Evolutionary conservation across 2,797 vertebrate species (phyloP), one percentile per base, ranked within the genome.

Genomic region (Clamator glandarius): DNA sequence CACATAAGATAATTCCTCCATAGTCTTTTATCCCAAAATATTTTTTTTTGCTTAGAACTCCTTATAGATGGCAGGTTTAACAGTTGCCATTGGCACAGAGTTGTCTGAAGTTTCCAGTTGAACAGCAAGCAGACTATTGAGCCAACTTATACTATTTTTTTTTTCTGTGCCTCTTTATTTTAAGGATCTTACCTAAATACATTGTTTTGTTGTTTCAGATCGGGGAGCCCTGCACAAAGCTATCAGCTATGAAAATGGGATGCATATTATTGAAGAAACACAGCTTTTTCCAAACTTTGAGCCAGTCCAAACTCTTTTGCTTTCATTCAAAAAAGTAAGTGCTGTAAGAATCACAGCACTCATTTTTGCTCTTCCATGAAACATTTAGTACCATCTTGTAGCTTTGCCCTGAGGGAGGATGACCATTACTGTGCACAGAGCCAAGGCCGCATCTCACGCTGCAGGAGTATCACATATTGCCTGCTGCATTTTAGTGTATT

Each of bases 231-330:
- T 99, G 89, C 99, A 99, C 88, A 99, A 99, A 96, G 98, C 99
- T 0, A 97, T 99, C 91, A 97, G 98, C 95, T 98, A 98, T 31
- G 98, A 98, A 63, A 97, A 95, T 12, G 98, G 98, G 6, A 98
- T 99, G 84, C 99, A 99, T 55, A 98, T 98, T 64, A 98, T 99
- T 59, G 99, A 99, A 97, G 99, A 99, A 97, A 98, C 98, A 17
- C 98, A 99, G 92, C 98, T 99, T 39, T 98, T 99, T 61, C 98
- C 97, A 96, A 98, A 98, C 55, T 95, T 96, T 1, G 98, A 99
- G 82, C 96, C 99, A 5, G 97, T 99, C 46, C 99, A 99, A 86
- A 99, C 98, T 70, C 96, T 99, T 5, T 88, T 99, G 76, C 97
- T 99, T 69, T 99, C 98, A 29, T 98, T 98, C 5, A 97, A 98